phyloP scores from a whole-genome alignment of 2,797 vertebrate genomes.

The Crocodylus rhombifer region DNA sequence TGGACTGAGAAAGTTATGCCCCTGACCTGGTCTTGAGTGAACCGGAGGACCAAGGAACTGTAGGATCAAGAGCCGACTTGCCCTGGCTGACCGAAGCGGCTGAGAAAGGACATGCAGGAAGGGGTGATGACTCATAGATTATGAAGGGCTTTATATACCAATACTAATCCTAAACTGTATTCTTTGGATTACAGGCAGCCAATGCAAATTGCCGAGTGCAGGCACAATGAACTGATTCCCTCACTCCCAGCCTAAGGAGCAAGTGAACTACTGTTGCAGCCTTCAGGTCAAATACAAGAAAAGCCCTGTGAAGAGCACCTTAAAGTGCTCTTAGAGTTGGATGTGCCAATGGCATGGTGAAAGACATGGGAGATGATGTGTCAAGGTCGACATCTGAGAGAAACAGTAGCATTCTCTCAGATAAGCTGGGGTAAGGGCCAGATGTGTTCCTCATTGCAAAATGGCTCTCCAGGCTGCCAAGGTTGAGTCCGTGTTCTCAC shows the following conservation, averaged over 20 bases:
- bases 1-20: background rate
- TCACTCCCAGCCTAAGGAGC: background rate
- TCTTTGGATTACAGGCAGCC: constrained; percentile 58
- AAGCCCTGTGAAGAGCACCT: background rate
- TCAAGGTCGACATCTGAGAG: background rate
- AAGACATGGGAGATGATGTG: background rate
- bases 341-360: fast-evolving
- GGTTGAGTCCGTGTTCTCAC: background rate
- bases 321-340: background rate
- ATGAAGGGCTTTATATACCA: constrained; percentile 65
- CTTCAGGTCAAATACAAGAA: background rate
- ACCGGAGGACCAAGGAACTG: background rate
- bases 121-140: constrained; percentile 62
- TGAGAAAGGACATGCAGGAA: constrained; percentile 42
- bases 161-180: constrained; percentile 63
- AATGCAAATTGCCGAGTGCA: fast-evolving
- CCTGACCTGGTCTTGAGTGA: background rate
- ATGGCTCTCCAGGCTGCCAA: fast-evolving
- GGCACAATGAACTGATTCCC: background rate
- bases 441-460: background rate
- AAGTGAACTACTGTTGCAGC: background rate
- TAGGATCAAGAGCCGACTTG: background rate
- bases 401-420: background rate
- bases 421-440: background rate
- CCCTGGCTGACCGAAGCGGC: constrained; percentile 17